Conservation (phyloP, 2,888 invertebrate genomes). For the Drosophila bunnanda region DNA sequence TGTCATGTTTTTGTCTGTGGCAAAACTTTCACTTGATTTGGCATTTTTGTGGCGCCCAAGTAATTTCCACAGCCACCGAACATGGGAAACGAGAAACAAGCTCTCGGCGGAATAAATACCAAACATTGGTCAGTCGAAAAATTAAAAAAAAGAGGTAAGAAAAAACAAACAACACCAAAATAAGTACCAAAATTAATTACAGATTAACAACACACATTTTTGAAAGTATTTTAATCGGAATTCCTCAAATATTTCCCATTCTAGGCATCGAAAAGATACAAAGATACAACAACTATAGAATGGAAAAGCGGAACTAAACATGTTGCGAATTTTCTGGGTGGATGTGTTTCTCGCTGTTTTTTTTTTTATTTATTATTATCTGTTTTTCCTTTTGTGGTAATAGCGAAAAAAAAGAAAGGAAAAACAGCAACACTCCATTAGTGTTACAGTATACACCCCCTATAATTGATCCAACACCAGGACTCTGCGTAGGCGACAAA, state of each 20-base stretch:
- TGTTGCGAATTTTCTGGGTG: background rate
- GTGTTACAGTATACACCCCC: conserved; percentile 58
- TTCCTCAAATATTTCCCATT: background rate
- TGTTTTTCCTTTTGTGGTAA: conserved; percentile 20
- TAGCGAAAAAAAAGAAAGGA: conserved; percentile 15
- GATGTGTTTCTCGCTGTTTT: background rate
- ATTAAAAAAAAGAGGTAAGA: background rate
- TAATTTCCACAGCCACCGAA: conserved; percentile 40
- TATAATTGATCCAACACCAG: conserved; percentile 47
- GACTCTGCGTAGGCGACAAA: conserved; percentile 55
- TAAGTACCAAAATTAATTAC: conserved; percentile 5
- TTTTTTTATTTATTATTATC: conserved; percentile 1
- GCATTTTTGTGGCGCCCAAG: conserved; percentile 66
- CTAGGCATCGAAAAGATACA: background rate
- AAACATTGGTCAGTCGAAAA: conserved; percentile 18
- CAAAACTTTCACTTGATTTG: conserved; percentile 71
- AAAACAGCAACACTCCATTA: conserved; percentile 69
- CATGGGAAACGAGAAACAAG: conserved; percentile 36
- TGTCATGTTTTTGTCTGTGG: conserved; percentile 54
- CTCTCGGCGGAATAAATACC: conserved; percentile 8
- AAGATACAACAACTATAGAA: conserved; percentile 4
- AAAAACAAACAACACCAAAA: background rate
- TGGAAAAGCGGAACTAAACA: conserved; percentile 23
- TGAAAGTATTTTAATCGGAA: background rate
- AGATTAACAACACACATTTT: conserved; percentile 9